Base-by-base conservation (phyloP, 2,113 vertebrate species). In the Calidris pygmaea region DNA sequence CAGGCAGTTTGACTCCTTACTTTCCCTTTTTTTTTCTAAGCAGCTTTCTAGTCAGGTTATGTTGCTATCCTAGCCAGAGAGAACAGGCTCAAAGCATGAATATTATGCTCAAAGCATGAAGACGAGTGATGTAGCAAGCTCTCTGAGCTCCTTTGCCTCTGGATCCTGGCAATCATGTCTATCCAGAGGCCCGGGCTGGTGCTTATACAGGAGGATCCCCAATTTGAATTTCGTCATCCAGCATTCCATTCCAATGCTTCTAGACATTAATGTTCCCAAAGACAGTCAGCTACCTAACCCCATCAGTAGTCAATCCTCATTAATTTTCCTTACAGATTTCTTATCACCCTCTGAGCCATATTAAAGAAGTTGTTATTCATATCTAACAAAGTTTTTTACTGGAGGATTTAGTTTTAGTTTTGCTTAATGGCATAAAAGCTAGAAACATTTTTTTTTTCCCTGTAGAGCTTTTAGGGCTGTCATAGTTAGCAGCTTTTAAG, bases 71-170 rank as follows among this genome's bases (percentile, higher is more conserved):
- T 75, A 55, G 17, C 7, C 35, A 62, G 59, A 74, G 32, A 24
- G 34, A 10, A 52, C 24, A 71, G 27, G 7, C 10, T 41, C 39
- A 41, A 41, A 41, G 37, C 37, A 39, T 39, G 37, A 39, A 39
- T 39, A 39, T 39, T 39, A 39, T 39, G 37, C 37, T 39, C 37
- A 41, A 43, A 79, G 29, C 43, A 53, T 19, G 24, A 71, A 30
- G 15, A 34, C 15, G 73, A 60, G 47, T 0, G 7, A 34, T 1
- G 1, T 10, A 34, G 34, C 1, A 2, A 71, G 6, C 14, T 32
- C 30, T 32, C 41, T 24, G 20, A 86, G 7, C 18, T 43, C 29
- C 52, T 81, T 52, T 89, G 32, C n/a, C n/a, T 78, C 65, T 35
- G 39, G 26, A 60, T 81, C 6, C n/a, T 63, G 32, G 32, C 18